Evolutionary conservation across 2,797 vertebrate species (phyloP).

Genomic region (Emydoidea blandingii): DNA sequence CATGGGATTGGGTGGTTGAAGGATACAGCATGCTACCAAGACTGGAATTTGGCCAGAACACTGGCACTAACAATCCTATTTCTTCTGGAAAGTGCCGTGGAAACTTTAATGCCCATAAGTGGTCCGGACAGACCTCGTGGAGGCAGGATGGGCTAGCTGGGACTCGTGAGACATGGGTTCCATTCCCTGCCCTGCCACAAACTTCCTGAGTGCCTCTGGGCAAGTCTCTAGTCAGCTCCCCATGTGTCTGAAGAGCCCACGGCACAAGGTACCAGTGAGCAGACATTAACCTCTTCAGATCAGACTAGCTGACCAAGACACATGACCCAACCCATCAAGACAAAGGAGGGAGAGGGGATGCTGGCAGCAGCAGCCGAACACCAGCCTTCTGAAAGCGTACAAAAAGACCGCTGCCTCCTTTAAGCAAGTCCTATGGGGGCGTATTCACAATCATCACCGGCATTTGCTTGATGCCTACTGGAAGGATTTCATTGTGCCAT

Average conservation of each 20-base stretch:
- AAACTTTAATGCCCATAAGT: not conserved
- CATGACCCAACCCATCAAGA: not conserved
- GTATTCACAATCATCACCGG: not conserved
- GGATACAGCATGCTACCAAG: not conserved
- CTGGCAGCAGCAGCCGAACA: not conserved
- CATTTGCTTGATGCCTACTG: not conserved
- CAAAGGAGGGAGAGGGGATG: not conserved
- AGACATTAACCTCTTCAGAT: not conserved
- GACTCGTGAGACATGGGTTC: not conserved
- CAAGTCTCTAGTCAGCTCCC: not conserved
- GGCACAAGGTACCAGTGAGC: not conserved
- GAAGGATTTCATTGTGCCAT: not conserved
- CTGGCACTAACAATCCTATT: not conserved
- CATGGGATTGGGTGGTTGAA: not conserved
- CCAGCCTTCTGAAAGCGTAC: not conserved
- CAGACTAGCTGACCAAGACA: not conserved
- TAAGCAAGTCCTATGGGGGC: not conserved
- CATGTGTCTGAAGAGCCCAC: not conserved
- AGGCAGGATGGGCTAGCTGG: not conserved
- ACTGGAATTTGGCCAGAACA: not conserved
- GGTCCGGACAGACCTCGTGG: not conserved
- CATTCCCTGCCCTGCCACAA: not conserved
- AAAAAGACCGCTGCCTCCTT: not conserved
- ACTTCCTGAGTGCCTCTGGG: not conserved
- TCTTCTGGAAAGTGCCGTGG: not conserved